phyloP scores from a whole-genome alignment of 2,797 vertebrate genomes.

The Fratercula arctica region DNA sequence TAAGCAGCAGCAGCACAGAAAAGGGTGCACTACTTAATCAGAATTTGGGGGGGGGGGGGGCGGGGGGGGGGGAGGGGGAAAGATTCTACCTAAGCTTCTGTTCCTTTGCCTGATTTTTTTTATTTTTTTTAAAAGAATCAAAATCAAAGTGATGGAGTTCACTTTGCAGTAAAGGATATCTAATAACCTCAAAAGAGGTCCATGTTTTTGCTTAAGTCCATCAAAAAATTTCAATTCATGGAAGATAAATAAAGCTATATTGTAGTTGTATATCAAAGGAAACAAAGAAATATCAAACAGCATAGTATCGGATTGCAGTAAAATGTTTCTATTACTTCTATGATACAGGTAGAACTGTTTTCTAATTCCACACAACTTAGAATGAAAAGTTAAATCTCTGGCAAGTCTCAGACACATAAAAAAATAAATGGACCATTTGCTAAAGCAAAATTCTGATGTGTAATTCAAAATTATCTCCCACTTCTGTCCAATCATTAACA shows the following conservation, averaged over 20 bases:
- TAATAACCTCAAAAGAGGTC: neutral
- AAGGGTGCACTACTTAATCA: neutral
- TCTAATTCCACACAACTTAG: neutral
- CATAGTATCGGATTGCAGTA: neutral
- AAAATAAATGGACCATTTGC: slow-evolving; percentile 18
- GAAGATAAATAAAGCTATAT: neutral
- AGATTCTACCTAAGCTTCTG: neutral
- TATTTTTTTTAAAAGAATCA: neutral
- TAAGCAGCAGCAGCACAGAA: neutral
- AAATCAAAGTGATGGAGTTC: neutral
- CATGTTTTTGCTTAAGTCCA: neutral
- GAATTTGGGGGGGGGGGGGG: neutral
- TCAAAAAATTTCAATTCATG: neutral
- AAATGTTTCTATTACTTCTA: neutral
- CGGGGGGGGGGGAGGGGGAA: neutral
- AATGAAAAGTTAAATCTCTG: neutral
- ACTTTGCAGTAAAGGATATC: neutral
- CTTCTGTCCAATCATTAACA: neutral
- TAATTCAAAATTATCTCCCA: slow-evolving; percentile 7
- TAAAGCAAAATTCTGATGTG: slow-evolving; percentile 31
- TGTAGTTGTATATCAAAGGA: neutral
- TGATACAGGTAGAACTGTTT: neutral
- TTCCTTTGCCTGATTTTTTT: neutral
- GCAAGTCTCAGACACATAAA: neutral
- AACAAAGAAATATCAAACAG: neutral